Base-by-base conservation (phyloP, 2,797 vertebrate genomes). In the Adrianichthys oophorus region DNA sequence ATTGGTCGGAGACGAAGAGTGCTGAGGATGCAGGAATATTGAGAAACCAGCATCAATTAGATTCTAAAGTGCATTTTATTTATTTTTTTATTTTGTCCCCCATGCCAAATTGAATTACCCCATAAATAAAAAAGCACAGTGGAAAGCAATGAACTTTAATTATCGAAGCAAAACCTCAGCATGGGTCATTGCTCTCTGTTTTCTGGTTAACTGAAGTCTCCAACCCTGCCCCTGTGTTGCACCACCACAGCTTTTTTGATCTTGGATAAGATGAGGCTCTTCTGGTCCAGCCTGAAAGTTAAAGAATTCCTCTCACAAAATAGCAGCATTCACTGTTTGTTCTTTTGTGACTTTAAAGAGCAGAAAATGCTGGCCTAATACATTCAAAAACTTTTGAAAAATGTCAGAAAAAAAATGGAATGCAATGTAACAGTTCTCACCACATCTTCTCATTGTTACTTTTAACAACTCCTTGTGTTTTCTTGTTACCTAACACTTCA, bases 31-130 rank as follows among this genome's bases (percentile, higher is more conserved):
- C 85, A 89, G 67, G 65, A 74, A 67, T 52, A 62, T 41, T 41
- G 65, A 81, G 71, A 82, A 84, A 83, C 63, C 74, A 60, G 77
- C 83, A 84, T 88, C 85, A 90, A 85, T 90, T 91, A 90, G 82
- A 79, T 54, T 89, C 72, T 74, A 86, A 89, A 91, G 85, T 90
- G 87, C 87, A 89, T 85, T 88, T 88, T 85, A 87, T 89, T 87
- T 85, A 59, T 44, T 59, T 60, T 51, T 76, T 69, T 74, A 21
- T 45, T 45, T 45, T 12, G 55, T 56, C 63, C 52, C 77, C 29
- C 54, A 79, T 85, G 77, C 84, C 80, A 89, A 92, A 92, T 90
- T 87, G 86, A 90, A 91, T 92, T 88, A 90, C 72, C 47, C 80
- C 83, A 86, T 91, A 85, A 87, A 90, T 87, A 75, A 78, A 70